Conservation (phyloP, 2,797 vertebrate species). For the Ctenosaura bakeri region DNA sequence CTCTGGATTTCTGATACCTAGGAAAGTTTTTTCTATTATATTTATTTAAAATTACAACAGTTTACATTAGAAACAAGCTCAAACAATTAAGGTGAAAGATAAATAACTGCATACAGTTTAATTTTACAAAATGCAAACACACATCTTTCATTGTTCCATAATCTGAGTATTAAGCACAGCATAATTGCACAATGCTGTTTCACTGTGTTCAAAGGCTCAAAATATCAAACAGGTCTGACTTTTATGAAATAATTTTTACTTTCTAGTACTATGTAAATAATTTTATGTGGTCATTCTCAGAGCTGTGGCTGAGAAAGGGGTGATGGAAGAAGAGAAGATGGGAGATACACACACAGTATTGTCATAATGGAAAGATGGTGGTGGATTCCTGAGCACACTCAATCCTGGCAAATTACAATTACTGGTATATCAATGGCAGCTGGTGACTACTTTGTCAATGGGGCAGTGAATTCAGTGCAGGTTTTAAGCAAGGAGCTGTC, state of each 20-base stretch:
- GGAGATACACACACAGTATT: neutral
- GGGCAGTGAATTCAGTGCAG: too few species aligned
- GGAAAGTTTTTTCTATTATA: conserved; percentile 91
- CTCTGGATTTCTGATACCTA: conserved; percentile 89
- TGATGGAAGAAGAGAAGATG: neutral
- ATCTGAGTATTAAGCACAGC: conserved; percentile 78
- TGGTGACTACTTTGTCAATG: too few species aligned
- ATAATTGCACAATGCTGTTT: conserved; percentile 79
- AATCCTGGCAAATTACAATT: neutral
- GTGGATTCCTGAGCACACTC: neutral
- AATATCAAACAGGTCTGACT: conserved; percentile 75
- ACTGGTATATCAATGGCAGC: too few species aligned
- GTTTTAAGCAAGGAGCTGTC: too few species aligned
- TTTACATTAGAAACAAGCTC: conserved; percentile 98
- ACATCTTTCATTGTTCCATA: conserved; percentile 82
- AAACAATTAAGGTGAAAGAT: conserved; percentile 98
- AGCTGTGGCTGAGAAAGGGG: neutral
- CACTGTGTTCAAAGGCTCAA: conserved; percentile 72
- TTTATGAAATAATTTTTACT: conserved; percentile 76
- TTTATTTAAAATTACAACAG: conserved; percentile 98
- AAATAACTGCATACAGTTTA: conserved; percentile 97
- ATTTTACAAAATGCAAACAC: conserved; percentile 97
- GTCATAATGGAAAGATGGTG: neutral
- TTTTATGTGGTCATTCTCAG: conserved; percentile 35
- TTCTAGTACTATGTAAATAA: conserved; percentile 58